phyloP scores from a whole-genome alignment of 2,888 invertebrate genomes.

The Alcis repandata region DNA sequence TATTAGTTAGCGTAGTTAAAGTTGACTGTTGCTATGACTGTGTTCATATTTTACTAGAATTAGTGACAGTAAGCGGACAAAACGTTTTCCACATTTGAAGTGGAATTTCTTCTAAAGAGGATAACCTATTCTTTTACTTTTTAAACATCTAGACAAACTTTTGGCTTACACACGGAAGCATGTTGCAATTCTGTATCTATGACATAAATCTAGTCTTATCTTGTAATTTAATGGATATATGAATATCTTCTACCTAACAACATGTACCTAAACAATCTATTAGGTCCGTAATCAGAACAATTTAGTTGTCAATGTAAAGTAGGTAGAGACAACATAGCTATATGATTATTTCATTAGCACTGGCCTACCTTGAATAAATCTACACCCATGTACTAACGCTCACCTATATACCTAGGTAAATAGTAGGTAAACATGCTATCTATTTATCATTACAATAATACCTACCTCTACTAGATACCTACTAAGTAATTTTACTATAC shows the following conservation, averaged over 20 bases:
- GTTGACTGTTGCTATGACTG: constrained; percentile 16
- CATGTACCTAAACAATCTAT: too few species aligned
- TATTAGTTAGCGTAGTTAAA: constrained; percentile 1
- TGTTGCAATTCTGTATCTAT: too few species aligned
- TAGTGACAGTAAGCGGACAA: too few species aligned
- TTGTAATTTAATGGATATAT: background rate
- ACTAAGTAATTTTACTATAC: too few species aligned
- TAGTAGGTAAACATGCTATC: background rate
- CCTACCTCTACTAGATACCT: too few species aligned
- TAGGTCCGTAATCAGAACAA: too few species aligned
- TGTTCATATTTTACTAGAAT: background rate
- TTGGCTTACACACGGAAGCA: too few species aligned
- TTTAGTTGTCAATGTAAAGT: background rate
- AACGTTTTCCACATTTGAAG: too few species aligned
- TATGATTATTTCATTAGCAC: constrained; percentile 28
- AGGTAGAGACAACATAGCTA: constrained; percentile 11
- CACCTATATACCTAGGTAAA: background rate
- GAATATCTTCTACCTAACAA: too few species aligned
- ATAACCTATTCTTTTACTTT: too few species aligned
- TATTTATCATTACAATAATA: background rate
- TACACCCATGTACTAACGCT: constrained; percentile 7
- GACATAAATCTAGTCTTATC: background rate
- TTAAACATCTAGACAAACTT: too few species aligned
- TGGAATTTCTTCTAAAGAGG: too few species aligned
- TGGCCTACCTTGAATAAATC: constrained; percentile 25